Percentiles rank a stretch among this genome's conserved stretches.
phyloP scores from a whole-genome alignment of 2,797 vertebrate species.

The Thalassophryne amazonica region DNA sequence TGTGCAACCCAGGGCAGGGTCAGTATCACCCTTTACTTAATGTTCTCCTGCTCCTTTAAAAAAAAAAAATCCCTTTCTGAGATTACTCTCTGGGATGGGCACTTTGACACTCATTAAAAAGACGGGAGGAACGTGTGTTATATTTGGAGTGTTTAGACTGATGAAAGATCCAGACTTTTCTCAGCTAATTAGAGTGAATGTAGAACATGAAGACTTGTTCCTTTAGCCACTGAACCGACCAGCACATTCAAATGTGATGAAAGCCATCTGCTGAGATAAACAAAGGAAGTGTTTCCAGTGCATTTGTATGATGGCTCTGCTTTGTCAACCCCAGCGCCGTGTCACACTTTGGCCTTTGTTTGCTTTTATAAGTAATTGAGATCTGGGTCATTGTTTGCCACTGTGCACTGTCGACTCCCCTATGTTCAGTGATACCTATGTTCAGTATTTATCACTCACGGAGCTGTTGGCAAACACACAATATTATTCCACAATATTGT shows the following conservation, averaged over 20 bases:
- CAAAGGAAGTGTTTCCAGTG: constrained; percentile 63
- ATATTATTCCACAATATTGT: constrained; percentile 40
- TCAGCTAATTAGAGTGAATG: constrained; percentile 17
- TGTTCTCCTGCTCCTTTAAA: not conserved
- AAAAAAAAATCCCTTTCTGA: constrained; percentile 32
- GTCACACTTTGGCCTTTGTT: constrained; percentile 61
- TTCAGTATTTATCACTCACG: constrained; percentile 25
- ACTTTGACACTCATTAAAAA: constrained; percentile 31
- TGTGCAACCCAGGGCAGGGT: too few relatives aligned
- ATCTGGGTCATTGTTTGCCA: constrained; percentile 32
- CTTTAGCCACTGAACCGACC: constrained; percentile 43
- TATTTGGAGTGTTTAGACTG: constrained; percentile 8
- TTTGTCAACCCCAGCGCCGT: constrained; percentile 63
- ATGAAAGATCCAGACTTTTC: not conserved
- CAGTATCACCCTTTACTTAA: too few relatives aligned
- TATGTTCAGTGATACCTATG: constrained; percentile 21
- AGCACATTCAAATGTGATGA: constrained; percentile 68
- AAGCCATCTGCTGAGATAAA: constrained; percentile 71
- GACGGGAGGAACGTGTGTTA: constrained; percentile 21
- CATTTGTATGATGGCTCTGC: constrained; percentile 32
- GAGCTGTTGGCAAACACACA: constrained; percentile 18
- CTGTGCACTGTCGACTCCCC: constrained; percentile 32
- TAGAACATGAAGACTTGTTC: constrained; percentile 29
- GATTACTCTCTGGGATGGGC: constrained; percentile 38
- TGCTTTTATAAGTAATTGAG: constrained; percentile 57